These are phyloP conservation scores for Pipra filicauda DNA, from an alignment of 2,113 vertebrate genomes.

Conservation along the genomic window DNA sequence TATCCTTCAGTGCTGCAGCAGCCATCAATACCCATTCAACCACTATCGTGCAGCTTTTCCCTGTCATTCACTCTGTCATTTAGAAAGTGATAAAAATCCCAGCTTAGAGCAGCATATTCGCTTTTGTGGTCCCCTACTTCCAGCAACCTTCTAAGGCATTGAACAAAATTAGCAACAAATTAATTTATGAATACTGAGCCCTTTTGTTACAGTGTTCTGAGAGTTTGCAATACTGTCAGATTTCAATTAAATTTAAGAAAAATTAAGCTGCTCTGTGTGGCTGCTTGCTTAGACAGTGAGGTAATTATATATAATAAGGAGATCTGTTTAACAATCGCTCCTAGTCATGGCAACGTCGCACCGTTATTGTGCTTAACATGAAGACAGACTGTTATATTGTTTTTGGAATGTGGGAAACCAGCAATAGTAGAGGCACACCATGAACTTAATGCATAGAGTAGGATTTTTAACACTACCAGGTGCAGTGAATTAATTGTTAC, in stretches of 20 bases:
- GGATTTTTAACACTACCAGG: conserved; percentile 32
- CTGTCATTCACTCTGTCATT: conserved; percentile 72
- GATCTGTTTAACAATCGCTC: conserved; percentile 44
- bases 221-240: conserved; percentile 47
- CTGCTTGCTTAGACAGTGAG: conserved; percentile 71
- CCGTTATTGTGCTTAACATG: conserved; percentile 26
- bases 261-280: conserved; percentile 54
- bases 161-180: conserved; percentile 67
- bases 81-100: conserved; percentile 73
- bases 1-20: conserved; percentile 54
- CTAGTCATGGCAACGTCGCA: conserved; percentile 53
- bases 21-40: conserved; percentile 69
- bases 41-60: conserved; percentile 66
- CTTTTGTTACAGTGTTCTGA: conserved; percentile 58
- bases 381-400: conserved; percentile 43
- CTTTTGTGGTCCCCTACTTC: conserved; percentile 65
- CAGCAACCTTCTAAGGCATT: conserved; percentile 67
- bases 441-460: background rate
- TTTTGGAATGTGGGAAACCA: conserved; percentile 57
- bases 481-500: conserved; percentile 1
- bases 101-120: conserved; percentile 65
- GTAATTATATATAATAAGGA: conserved; percentile 59
- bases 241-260: conserved; percentile 68
- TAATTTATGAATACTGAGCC: conserved; percentile 59
- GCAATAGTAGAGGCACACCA: conserved; percentile 16